Evolutionary conservation across 2,888 invertebrate genomes (phyloP), one percentile per base, ranked within the genome.

Genomic region (Andrena praecox): DNA sequence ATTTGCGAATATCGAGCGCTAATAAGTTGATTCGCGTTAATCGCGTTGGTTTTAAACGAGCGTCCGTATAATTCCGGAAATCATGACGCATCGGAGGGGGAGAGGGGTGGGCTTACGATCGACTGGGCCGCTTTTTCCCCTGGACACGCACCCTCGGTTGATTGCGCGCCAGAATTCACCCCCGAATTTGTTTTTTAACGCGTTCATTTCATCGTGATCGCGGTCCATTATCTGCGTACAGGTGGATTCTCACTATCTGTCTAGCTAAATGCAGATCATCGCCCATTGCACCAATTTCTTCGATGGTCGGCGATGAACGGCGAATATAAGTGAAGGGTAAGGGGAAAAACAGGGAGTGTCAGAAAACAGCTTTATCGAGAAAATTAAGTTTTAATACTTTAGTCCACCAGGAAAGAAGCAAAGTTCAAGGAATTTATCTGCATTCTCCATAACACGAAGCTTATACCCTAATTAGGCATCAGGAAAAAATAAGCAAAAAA

Each of bases 11-110:
- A 81, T 81, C 72, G 81, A 69, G 56, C 66, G 69, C 72, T 81
- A 82, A 82, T 82, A 81, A 81, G 81, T 77, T 81, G 81, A 82
- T 82, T 81, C 82, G 54, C 69, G 81, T 69, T 81, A 82, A 81
- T 81, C 82, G 72, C 69, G 29, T 7, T 16, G 82, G 69, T 81
- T 82, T 80, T 82, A 77, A 82, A 81, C 77, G 60, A 66, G 73
- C 64, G 8, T 42, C 66, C 56, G 78, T 81, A 81, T 82, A 77
- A 82, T 82, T 72, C 82, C 68, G 80, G 31, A 81, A 77, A 82
- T 82, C 82, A 77, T 80, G 82, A 80, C 77, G 68, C 64, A 82
- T 82, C 35, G 75, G 75, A 42, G 71, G 50, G 77, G 54, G 66
- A 7, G 10, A 8, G 54, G 8, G 42, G 42, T 12, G 42, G 42